These are phyloP conservation scores for Smutsia temminckii DNA, from an alignment of 2,797 vertebrate genomes.

Conservation along the genomic window DNA sequence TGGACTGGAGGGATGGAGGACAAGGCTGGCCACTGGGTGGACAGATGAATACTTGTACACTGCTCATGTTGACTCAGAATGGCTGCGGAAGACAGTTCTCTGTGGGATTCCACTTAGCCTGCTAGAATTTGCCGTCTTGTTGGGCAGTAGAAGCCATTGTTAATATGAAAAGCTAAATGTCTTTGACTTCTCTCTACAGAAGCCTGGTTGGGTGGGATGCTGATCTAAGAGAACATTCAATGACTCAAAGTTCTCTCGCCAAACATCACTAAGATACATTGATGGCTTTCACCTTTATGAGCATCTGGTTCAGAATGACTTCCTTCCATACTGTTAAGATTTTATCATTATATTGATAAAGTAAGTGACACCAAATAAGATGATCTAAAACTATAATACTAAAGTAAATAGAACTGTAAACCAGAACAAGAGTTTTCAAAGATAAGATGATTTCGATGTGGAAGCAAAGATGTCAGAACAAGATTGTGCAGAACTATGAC, in stretches of 20 bases:
- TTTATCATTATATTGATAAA: neutral
- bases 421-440: neutral
- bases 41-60: neutral
- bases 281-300: neutral
- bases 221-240: no score
- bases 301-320: neutral
- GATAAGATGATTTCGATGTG: neutral
- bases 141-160: neutral
- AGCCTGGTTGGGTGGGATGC: neutral
- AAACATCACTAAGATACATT: neutral
- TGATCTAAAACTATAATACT: neutral
- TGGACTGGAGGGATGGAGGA: neutral
- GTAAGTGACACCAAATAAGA: neutral
- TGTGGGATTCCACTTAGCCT: accelerated
- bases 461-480: neutral
- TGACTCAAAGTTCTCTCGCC: neutral
- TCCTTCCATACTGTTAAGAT: neutral
- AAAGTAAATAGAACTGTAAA: neutral
- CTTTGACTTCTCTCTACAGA: neutral
- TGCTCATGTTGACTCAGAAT: neutral
- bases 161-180: neutral
- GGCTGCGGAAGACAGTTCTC: neutral
- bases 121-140: no score
- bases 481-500: no score
- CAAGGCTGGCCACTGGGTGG: accelerated